These are phyloP conservation scores for Clarias macrocephalus DNA, from an alignment of 2,113 vertebrate species.

Conservation along the genomic window DNA sequence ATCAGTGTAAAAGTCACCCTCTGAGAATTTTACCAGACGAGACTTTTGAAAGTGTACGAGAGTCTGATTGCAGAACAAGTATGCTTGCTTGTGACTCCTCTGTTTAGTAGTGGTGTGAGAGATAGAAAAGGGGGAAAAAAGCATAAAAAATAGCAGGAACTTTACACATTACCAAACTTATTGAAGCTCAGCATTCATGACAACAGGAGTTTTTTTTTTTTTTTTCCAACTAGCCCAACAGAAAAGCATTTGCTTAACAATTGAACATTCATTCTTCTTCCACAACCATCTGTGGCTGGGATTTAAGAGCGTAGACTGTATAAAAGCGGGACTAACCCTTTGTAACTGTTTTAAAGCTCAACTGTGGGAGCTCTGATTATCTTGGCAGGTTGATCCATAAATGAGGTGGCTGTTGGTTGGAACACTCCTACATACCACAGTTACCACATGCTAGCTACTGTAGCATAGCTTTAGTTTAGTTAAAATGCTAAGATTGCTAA, in stretches of 20 bases:
- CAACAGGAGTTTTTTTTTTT: not conserved
- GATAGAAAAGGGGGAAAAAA: not conserved
- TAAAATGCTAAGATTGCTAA: too few relatives aligned
- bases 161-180: not conserved
- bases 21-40: slow-evolving; percentile 5
- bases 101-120: not conserved
- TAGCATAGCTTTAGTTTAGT: too few relatives aligned
- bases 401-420: too few relatives aligned
- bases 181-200: not conserved
- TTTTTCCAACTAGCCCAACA: not conserved
- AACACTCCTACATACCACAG: too few relatives aligned
- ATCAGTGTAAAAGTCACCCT: slow-evolving; percentile 1
- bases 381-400: too few relatives aligned
- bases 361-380: too few relatives aligned
- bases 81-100: not conserved
- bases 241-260: not conserved
- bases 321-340: too few relatives aligned
- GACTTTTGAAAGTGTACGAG: not conserved
- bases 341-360: too few relatives aligned
- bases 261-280: not conserved
- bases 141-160: not conserved
- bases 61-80: not conserved
- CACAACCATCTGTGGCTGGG: not conserved
- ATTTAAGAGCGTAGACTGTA: not conserved
- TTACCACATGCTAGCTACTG: too few relatives aligned